Evolutionary conservation across 2,113 vertebrate species (phyloP), one percentile per base, ranked within the genome.

Genomic region (Dromiciops gliroides): DNA sequence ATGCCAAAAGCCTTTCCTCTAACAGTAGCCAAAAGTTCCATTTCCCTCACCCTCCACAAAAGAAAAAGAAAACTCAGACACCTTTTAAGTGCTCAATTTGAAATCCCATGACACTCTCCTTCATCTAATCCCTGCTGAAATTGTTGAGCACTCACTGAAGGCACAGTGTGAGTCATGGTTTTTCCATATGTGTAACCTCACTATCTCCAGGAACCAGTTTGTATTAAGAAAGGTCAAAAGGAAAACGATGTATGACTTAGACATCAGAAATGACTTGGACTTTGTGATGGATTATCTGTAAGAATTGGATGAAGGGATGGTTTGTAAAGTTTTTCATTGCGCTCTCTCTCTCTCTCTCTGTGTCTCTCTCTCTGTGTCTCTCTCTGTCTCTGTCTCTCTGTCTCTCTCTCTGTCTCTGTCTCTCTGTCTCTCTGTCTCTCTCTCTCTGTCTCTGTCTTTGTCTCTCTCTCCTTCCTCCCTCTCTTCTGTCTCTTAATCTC

Each of bases 361-460:
- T 6, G 6, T 52, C 22, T 52, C 51, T 56, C 25, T 56, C 53
- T 56, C 53, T 8, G 0, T 26, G 8, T 8, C 53, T 56, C 60
- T 67, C 14, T 28, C 28, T 19, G 3, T 67, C 60, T 14, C 16
- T n/a, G 3, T n/a, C 31, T n/a, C 60, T 67, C 31, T 75, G 14
- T n/a, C 14, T 19, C 12, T n/a, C 31, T 22, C 16, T 8, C 1
- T 83, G 6, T n/a, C 6, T n/a, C 31, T 67, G 0, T 37, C 3
- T 67, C 60, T 37, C 0, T 37, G 3, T 67, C 31, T 67, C 0
- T 16, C 31, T 37, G 10, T 31, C 56, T 67, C 31, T 67, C 11
- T 37, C 2, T 67, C 28, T 60, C 26, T 28, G 8, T 60, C 2
- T 56, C 28, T 53, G 14, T 53, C 24, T 53, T 5, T 53, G 7